Evolutionary conservation across 1,140 invertebrate genomes (phyloP).

Genomic region (Polypedilum vanderplanki): DNA sequence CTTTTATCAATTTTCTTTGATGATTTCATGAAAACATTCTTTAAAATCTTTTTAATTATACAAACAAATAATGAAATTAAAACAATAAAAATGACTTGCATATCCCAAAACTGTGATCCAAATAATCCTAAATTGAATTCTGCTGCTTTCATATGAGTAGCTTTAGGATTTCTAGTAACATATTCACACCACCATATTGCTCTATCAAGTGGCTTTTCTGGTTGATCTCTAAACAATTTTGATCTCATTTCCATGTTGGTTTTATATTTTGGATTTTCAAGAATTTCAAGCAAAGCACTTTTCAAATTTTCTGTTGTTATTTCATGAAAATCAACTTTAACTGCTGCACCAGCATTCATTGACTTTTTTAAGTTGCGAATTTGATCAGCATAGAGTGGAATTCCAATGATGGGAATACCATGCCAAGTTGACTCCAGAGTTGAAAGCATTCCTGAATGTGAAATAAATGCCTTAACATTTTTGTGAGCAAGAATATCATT

Average conservation of each 20-base stretch:
- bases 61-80: neutral
- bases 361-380: neutral
- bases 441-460: conserved; percentile 46
- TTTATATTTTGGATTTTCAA: neutral
- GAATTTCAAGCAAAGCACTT: neutral
- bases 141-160: neutral
- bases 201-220: conserved; percentile 25
- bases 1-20: too few relatives aligned
- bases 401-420: conserved; percentile 46
- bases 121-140: neutral
- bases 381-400: conserved; percentile 48
- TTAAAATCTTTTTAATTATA: too few relatives aligned
- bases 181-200: conserved; percentile 31
- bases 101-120: conserved; percentile 1
- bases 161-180: conserved; percentile 30
- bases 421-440: conserved; percentile 46
- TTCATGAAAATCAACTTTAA: neutral
- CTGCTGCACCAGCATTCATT: neutral
- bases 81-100: neutral
- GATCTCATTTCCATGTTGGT: neutral
- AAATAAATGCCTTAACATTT: conserved; percentile 34
- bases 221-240: conserved; percentile 20
- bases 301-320: neutral
- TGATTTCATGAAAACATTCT: too few relatives aligned
- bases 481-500: conserved; percentile 42